These are phyloP conservation scores for Agrenia bidenticulata DNA, from an alignment of 2,888 invertebrate species.

Conservation along the genomic window DNA sequence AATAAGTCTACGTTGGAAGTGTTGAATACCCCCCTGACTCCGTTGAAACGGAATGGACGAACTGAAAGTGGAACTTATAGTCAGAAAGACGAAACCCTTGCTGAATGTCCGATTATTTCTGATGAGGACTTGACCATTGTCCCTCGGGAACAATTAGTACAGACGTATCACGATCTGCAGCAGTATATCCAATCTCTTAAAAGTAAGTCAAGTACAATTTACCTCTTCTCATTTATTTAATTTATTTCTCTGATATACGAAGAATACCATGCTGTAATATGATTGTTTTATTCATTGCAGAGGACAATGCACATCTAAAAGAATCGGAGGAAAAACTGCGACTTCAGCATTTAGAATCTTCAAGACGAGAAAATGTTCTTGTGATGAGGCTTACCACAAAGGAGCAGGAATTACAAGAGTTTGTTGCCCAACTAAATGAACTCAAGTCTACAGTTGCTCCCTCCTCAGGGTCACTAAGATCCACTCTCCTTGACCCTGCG, in stretches of 20 bases:
- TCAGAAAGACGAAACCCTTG: background rate
- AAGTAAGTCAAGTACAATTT: constrained; percentile 23
- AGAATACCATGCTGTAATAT: too few species aligned
- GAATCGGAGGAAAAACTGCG: constrained; percentile 77
- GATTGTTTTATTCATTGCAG: constrained; percentile 63
- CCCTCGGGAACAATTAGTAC: constrained; percentile 29
- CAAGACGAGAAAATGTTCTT: constrained; percentile 86
- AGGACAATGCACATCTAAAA: constrained; percentile 70
- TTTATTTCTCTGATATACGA: background rate
- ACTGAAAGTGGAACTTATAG: background rate
- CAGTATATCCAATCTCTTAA: constrained; percentile 31
- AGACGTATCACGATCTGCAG: constrained; percentile 28
- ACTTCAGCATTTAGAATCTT: constrained; percentile 80
- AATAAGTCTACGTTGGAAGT: too few species aligned
- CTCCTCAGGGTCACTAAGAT: constrained; percentile 66
- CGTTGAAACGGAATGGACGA: background rate
- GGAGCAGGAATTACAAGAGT: constrained; percentile 96
- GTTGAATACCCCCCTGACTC: too few species aligned
- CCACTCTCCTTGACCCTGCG: constrained; percentile 88
- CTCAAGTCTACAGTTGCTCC: constrained; percentile 83
- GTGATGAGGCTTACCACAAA: constrained; percentile 89
- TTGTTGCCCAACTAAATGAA: constrained; percentile 89
- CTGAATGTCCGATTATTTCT: constrained; percentile 10
- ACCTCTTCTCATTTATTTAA: background rate
- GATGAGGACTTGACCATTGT: constrained; percentile 33